phyloP scores from a whole-genome alignment of 2,888 invertebrate genomes.

The Drosophila kuntzei region DNA sequence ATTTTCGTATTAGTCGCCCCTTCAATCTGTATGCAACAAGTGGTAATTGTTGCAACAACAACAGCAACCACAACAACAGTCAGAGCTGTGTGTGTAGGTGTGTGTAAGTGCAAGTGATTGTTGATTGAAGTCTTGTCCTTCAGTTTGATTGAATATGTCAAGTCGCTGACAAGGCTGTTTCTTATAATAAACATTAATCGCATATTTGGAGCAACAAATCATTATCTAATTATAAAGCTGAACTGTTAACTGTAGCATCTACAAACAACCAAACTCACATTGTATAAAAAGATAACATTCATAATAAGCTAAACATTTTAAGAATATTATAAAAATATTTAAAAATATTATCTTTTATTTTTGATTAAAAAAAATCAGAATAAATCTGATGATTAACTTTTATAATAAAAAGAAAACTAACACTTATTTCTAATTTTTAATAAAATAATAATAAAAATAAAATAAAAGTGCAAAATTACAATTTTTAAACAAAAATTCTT shows the following conservation, averaged over 20 bases:
- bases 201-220: conserved; percentile 8
- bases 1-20: conserved; percentile 54
- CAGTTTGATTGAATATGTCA: conserved; percentile 37
- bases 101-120: conserved; percentile 26
- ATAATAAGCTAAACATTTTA: too few relatives aligned
- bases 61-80: not conserved
- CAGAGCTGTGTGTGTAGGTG: conserved; percentile 11
- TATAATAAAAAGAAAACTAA: too few relatives aligned
- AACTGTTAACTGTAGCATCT: not conserved
- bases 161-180: conserved; percentile 44
- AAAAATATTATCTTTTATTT: too few relatives aligned
- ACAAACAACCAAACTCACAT: not conserved
- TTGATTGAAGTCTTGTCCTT: conserved; percentile 52
- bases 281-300: not conserved
- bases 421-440: too few relatives aligned
- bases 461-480: too few relatives aligned
- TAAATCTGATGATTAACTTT: too few relatives aligned
- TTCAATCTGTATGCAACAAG: conserved; percentile 39
- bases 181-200: not conserved
- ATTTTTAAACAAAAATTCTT: too few relatives aligned
- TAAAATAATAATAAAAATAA: too few relatives aligned
- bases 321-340: too few relatives aligned
- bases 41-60: conserved; percentile 37
- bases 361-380: too few relatives aligned
- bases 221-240: not conserved